A percentile compares a stretch with the other conserved stretches of the same genome.
phyloP scores from a whole-genome alignment of 2,888 invertebrate species.

The Agrochola circellaris region DNA sequence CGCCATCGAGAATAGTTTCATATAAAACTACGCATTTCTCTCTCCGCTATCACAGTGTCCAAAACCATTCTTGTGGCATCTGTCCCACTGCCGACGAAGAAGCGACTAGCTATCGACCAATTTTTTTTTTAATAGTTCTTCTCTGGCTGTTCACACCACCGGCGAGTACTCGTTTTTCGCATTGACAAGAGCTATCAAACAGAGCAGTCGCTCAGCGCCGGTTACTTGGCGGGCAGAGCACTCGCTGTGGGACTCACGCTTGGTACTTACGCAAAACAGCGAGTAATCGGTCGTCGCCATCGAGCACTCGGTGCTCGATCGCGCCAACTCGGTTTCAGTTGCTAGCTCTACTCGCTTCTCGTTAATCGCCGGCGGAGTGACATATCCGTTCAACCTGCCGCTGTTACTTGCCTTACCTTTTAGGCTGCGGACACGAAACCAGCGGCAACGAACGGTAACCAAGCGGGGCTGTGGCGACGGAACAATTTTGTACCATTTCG shows the following conservation, averaged over 20 bases:
- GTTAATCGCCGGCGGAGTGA: neutral
- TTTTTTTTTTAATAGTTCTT: neutral
- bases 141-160: neutral
- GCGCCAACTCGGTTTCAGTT: neutral
- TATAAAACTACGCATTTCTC: no score
- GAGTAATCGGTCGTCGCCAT: neutral
- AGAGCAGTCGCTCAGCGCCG: neutral
- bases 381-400: neutral
- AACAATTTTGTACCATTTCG: no score
- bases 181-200: neutral
- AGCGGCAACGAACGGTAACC: no score
- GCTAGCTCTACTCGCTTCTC: neutral
- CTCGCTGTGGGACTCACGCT: neutral
- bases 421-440: neutral
- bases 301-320: neutral
- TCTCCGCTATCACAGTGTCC: neutral
- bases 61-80: neutral
- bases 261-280: neutral
- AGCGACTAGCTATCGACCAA: neutral
- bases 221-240: neutral
- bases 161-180: neutral
- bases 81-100: neutral
- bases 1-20: no score
- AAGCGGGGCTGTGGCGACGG: no score
- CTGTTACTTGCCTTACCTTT: neutral